Base-by-base conservation (phyloP, 2,113 vertebrate species). In the Haliaeetus leucogaster region DNA sequence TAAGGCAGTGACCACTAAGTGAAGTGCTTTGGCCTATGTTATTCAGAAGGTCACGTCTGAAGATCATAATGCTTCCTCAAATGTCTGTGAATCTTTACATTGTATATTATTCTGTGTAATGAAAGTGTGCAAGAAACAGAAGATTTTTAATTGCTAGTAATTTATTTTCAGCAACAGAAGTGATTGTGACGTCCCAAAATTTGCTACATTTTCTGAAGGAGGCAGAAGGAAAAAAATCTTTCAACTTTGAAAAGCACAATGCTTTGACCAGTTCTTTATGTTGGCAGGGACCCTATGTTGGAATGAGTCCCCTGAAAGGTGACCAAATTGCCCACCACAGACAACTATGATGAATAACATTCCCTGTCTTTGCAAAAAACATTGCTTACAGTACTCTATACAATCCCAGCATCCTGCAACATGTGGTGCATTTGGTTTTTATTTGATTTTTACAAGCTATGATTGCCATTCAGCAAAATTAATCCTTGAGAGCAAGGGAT, bases 31-130 rank as follows among this genome's bases (percentile, higher is more conserved):
- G 82, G 80, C 66, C 74, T 58, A 0, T 62, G 62, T 70, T 77
- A 78, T 74, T 90, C 1, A 10, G 79, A 76, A 94, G 93, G 89
- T 95, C 96, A 94, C 62, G 61, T 61, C 87, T 77, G 94, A 86
- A 68, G 86, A 93, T 30, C 84, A 80, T 1, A 10, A 15, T 82
- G 66, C 66, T 94, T 94, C 58, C 93, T 95, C 62, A 66, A 66
- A 86, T 66, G 72, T 29, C 83, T 87, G 45, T 82, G 86, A 93
- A 72, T 94, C 74, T 89, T 85, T 58, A 53, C 42, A 50, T 77
- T 90, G 89, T 70, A 2, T 48, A 18, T 86, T 93, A 79, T 53
- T 90, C 71, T 42, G 19, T 62, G 53, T 65, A 48, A 80, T 27
- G 20, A 23, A 94, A 91, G 29, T 29, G n/a, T 68, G 62, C 43